These are phyloP conservation scores for Platichthys stellatus DNA, from an alignment of 2,113 vertebrate genomes.

Conservation along the genomic window DNA sequence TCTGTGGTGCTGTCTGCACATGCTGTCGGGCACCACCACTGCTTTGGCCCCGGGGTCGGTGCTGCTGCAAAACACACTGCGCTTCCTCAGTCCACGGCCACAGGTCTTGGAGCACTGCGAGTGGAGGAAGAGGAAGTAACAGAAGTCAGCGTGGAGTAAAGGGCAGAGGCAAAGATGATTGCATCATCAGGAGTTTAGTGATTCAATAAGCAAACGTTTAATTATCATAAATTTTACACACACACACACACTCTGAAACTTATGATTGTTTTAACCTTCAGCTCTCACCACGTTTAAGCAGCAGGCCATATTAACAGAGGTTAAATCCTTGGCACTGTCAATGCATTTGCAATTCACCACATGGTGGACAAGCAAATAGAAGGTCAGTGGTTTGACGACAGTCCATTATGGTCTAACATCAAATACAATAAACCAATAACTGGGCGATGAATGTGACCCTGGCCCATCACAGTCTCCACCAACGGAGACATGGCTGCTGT, in stretches of 20 bases:
- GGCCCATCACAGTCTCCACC: slow-evolving; percentile 24
- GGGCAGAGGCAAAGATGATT: not conserved
- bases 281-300: slow-evolving; percentile 21
- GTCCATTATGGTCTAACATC: slow-evolving; percentile 61
- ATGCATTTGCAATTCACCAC: slow-evolving; percentile 43
- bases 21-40: slow-evolving; percentile 83
- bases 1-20: slow-evolving; percentile 82
- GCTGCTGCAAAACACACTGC: slow-evolving; percentile 88
- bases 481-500: slow-evolving; percentile 33
- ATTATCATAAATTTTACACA: not conserved
- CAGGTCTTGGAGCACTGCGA: slow-evolving; percentile 95
- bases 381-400: slow-evolving; percentile 58
- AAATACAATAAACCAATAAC: slow-evolving; percentile 63
- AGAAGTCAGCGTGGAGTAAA: not conserved
- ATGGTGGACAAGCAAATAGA: slow-evolving; percentile 55
- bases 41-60: slow-evolving; percentile 71
- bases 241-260: not conserved
- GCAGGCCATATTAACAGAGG: slow-evolving; percentile 27
- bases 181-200: not conserved
- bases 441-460: slow-evolving; percentile 59
- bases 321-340: slow-evolving; percentile 43
- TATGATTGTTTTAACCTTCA: slow-evolving; percentile 57
- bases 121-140: not conserved
- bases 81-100: slow-evolving; percentile 90
- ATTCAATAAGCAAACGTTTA: slow-evolving; percentile 12